Base-by-base conservation (phyloP, 2,797 vertebrate genomes). In the Scolopax bukidnonensis region DNA sequence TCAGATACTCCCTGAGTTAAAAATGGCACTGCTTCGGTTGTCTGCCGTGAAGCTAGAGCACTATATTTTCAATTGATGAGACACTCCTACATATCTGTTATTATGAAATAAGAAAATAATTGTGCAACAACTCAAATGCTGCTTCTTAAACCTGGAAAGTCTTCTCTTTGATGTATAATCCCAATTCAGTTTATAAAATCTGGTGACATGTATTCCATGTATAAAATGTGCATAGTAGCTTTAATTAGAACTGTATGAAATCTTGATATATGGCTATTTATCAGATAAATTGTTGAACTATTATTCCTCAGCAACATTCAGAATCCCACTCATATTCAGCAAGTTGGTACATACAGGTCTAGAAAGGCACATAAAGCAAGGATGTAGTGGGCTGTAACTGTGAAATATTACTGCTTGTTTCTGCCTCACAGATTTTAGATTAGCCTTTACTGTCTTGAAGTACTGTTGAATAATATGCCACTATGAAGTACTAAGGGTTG, bases 351-450 rank as follows among this genome's bases (percentile, higher is more conserved):
- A 70, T 43, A 30, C 23, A 92, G 56, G 65, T 79, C 64, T 65
- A 90, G 92, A 87, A 95, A 84, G 36, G 33, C 64, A 93, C 67
- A 92, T 95, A 96, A 97, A 96, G 63, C 53, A 94, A 84, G 79
- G 48, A 94, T 86, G 59, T 74, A 97, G 89, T 85, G 53, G 51
- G 78, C 59, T 79, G 13, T 96, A 97, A 96, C 89, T 89, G 65
- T 96, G 92, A 97, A 96, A 97, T 96, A 97, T 77, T 93, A 86
- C 70, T 82, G 40, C 70, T 91, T 64, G 32, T 94, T 97, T 96
- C 96, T 96, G 92, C 91, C 85, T 97, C 94, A 94, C 88, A 91
- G 95, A 93, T 96, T 97, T 97, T 91, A 97, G 91, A 96, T 97
- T 87, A 90, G 71, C 57, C 80, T 90, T 97, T 92, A 86, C 50